Percentiles rank a stretch among this genome's conserved stretches.
phyloP scores from a whole-genome alignment of 2,113 vertebrate genomes.

The Sorex fumeus region DNA sequence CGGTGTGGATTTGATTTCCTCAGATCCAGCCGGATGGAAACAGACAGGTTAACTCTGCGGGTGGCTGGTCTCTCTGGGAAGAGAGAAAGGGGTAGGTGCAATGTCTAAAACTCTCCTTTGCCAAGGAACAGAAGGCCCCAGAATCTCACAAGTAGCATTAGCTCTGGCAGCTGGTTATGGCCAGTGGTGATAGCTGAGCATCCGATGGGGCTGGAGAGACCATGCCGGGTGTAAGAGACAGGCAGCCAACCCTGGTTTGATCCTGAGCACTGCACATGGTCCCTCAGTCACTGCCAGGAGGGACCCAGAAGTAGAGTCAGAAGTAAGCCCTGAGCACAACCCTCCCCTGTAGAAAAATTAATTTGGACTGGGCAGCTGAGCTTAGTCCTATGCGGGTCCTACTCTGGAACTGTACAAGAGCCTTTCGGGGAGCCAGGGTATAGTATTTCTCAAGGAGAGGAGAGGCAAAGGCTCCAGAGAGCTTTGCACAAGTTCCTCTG shows the following conservation, averaged over 20 bases:
- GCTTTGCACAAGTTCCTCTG: background rate
- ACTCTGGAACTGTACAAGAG: background rate
- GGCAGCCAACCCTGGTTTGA: no score
- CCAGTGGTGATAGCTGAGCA: background rate
- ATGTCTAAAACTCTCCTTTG: background rate
- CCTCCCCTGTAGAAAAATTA: no score
- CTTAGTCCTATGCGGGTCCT: background rate
- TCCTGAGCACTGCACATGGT: no score
- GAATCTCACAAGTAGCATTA: background rate
- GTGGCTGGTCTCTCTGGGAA: background rate
- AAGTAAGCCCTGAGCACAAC: no score
- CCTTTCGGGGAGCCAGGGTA: background rate
- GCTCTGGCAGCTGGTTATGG: background rate
- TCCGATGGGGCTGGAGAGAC: background rate
- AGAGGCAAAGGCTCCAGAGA: background rate
- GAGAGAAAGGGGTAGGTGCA: background rate
- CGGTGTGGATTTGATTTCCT: background rate
- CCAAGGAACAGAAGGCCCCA: background rate
- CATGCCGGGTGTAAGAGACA: no score
- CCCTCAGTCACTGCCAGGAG: no score
- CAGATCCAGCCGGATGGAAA: background rate
- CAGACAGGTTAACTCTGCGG: background rate
- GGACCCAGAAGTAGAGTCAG: no score
- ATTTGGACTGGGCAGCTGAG: background rate
- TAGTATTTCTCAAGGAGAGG: background rate